phyloP scores from a whole-genome alignment of 2,888 invertebrate genomes.

The Chrysolina americana region DNA sequence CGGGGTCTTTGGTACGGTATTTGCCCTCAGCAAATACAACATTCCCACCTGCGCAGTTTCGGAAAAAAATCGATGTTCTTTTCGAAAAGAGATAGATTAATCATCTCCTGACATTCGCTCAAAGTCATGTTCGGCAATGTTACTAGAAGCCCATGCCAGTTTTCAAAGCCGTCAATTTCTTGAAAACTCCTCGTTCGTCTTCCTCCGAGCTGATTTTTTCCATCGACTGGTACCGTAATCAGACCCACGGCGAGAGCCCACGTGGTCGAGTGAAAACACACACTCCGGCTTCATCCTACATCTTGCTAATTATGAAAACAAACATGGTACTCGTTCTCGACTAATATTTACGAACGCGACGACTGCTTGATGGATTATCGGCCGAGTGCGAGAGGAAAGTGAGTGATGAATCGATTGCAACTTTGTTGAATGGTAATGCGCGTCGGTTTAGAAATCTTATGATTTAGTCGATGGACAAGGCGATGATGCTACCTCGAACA shows the following conservation, averaged over 20 bases:
- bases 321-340: slow-evolving; percentile 29
- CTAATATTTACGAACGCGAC: slow-evolving; percentile 27
- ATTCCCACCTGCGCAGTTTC: not conserved
- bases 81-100: not conserved
- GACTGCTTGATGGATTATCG: slow-evolving; percentile 26
- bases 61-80: not conserved
- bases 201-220: slow-evolving; percentile 14
- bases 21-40: too few relatives aligned
- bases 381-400: slow-evolving; percentile 19
- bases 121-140: not conserved
- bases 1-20: too few relatives aligned
- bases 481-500: not conserved
- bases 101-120: not conserved
- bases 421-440: slow-evolving; percentile 20
- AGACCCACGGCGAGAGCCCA: slow-evolving; percentile 1
- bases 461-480: not conserved
- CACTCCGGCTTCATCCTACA: slow-evolving; percentile 17
- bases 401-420: slow-evolving; percentile 23
- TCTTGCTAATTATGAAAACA: slow-evolving; percentile 33
- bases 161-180: not conserved
- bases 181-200: not conserved
- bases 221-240: slow-evolving; percentile 8
- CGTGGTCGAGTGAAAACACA: not conserved
- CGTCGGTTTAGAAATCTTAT: slow-evolving; percentile 3
- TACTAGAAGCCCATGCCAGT: not conserved